phyloP scores from a whole-genome alignment of 2,113 vertebrate species.

The Spheniscus mendiculus region DNA sequence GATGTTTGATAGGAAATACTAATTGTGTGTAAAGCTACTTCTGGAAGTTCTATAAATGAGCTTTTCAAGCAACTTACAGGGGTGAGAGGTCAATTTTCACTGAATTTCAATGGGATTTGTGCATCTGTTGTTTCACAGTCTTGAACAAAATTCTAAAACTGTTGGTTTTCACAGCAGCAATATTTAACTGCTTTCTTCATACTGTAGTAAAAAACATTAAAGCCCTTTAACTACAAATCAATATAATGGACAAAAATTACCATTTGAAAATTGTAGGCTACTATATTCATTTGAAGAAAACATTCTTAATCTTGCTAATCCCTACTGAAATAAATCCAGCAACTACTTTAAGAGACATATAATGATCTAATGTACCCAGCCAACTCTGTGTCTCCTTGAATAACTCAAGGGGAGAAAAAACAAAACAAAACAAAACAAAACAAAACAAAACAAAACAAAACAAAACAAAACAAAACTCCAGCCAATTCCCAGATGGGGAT shows the following conservation, averaged over 20 bases:
- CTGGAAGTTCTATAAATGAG: not conserved
- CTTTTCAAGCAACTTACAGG: not conserved
- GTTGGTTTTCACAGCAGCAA: not conserved
- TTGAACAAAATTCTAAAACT: not conserved
- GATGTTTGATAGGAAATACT: not conserved
- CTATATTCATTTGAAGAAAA: slow-evolving; percentile 16
- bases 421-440: not conserved
- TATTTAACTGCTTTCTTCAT: not conserved
- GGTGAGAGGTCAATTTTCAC: not conserved
- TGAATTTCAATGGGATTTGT: slow-evolving; percentile 16
- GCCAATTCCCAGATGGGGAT: slow-evolving; percentile 1
- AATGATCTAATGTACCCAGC: slow-evolving; percentile 11
- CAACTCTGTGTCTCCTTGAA: slow-evolving; percentile 7
- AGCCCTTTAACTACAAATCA: slow-evolving; percentile 12
- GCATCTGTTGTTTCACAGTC: not conserved
- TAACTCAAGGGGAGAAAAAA: slow-evolving; percentile 19
- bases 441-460: not conserved
- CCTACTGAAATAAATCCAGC: slow-evolving; percentile 32
- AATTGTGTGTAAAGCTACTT: not conserved
- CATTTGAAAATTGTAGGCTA: not conserved
- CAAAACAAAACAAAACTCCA: not conserved
- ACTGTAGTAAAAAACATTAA: not conserved
- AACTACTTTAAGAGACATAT: not conserved
- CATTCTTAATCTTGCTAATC: slow-evolving; percentile 31
- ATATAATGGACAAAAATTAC: slow-evolving; percentile 30